Evolutionary conservation across 2,888 invertebrate genomes (phyloP).

Genomic region (Ischnura elegans): DNA sequence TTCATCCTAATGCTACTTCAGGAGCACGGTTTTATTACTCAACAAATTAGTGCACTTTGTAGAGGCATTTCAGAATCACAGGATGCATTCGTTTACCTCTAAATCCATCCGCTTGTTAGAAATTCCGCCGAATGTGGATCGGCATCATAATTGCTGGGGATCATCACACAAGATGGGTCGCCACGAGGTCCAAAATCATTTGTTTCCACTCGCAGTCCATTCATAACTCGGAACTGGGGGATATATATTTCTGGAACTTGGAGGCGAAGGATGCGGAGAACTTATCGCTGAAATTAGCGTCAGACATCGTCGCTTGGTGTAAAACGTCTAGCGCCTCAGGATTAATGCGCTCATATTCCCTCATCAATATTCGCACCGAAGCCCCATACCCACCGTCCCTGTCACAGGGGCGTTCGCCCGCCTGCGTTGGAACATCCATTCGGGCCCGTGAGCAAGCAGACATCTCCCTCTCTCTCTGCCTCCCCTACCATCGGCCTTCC

Average conservation of each 20-base stretch:
- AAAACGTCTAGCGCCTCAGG: neutral
- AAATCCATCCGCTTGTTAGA: too few species aligned
- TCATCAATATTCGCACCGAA: neutral
- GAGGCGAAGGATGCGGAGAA: neutral
- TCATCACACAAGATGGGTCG: too few species aligned
- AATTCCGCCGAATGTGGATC: too few species aligned
- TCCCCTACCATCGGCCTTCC: too few species aligned
- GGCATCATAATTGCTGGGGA: too few species aligned
- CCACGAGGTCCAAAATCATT: neutral
- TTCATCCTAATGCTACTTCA: too few species aligned
- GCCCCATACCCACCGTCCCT: neutral
- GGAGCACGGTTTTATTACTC: too few species aligned
- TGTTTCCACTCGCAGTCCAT: neutral
- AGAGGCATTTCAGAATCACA: too few species aligned
- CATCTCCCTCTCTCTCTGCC: too few species aligned
- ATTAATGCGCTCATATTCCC: neutral
- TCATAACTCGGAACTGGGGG: neutral
- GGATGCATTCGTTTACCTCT: too few species aligned
- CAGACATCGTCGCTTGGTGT: neutral
- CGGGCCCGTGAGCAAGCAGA: too few species aligned
- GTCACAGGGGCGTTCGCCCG: neutral
- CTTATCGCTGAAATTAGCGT: neutral
- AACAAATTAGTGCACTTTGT: too few species aligned
- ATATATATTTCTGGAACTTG: neutral
- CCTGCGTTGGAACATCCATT: neutral